Base-by-base conservation (phyloP, 2,888 invertebrate species). In the Mythimna vitellina region DNA sequence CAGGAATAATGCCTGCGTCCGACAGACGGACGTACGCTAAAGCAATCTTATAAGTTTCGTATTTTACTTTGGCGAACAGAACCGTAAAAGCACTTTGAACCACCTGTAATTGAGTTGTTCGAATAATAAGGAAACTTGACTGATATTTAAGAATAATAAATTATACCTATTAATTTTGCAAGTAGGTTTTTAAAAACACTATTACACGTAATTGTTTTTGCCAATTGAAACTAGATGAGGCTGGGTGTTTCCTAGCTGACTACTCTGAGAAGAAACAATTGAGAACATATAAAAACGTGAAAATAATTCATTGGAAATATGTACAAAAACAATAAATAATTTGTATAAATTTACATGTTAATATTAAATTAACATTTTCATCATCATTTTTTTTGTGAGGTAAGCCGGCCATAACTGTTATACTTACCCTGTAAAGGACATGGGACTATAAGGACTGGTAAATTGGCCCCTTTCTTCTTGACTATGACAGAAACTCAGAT, bases 101-200 rank as follows among this genome's bases (percentile, higher is more conserved):
- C 14, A 53, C 46, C 12, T 35, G 38, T 70, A 58, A 63, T 75
- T 22, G 63, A 70, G 35, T 58, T 57, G 29, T 53, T 78, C 10
- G n/a, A 49, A 61, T 56, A 38, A 38, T 64, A 75, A 69, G 68
- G 64, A 71, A 77, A 75, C 72, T 67, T 32, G 58, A 58, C 29
- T n/a, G 60, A 58, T 62, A 67, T 77, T 77, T 65, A 62, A 42
- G 65, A 77, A 76, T 73, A 58, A 57, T 73, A 42, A 65, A 68
- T 9, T 1, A 9, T 35, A n/a, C n/a, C n/a, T n/a, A 29, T 35
- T 35, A 9, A 9, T 9, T 35, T 35, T 35, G 35, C 35, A 1
- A 35, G 9, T 35, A 1, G 35, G 1, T 9, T 9, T 35, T 8
- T 35, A 35, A 35, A 35, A 35, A 35, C 35, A 35, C 35, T 35